Base-by-base conservation (phyloP, 2,888 invertebrate species). In the Calameuta idolon region DNA sequence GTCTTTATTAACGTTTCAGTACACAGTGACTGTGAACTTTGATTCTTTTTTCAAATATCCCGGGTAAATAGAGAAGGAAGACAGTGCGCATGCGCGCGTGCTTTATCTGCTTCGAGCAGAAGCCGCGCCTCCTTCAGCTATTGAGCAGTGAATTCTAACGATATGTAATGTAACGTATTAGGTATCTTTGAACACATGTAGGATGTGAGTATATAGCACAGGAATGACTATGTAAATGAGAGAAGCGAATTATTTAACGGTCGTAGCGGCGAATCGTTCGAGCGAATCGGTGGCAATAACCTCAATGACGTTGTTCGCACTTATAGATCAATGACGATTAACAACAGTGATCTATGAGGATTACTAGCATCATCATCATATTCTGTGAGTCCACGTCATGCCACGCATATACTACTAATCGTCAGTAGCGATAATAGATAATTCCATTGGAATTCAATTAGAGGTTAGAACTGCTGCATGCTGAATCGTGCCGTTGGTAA, bases 211-310 rank as follows among this genome's bases (percentile, higher is more conserved):
- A 77, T 75, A 75, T 35, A 75, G 74, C 69, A 69, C 68, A 37
- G 75, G 30, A 34, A 69, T 76, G 69, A 74, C 34, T 77, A 77
- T 77, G 77, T 74, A 77, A 77, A 77, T 77, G 75, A 74, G 69
- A 69, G 35, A 69, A 74, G 69, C 69, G 77, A 69, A 77, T 74
- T 77, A 55, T 77, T 77, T 77, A 77, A 77, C 77, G 77, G 77
- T 77, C 69, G 75, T 77, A 34, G 37, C 40, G 33, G 68, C 69
- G 35, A 69, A 69, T 77, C 75, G 33, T 69, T 69, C 35, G 74
- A 68, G 55, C 69, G n/a, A 15, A 77, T 77, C 75, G 75, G 75
- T 77, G 75, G 75, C 75, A 77, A 77, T 75, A 77, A 77, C 77
- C 75, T 77, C 69, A 31, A 77, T 77, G 69, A 75, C 69, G 75